These are phyloP conservation scores for Drosophila ironensis DNA, from an alignment of 1,140 invertebrate genomes.

Conservation along the genomic window DNA sequence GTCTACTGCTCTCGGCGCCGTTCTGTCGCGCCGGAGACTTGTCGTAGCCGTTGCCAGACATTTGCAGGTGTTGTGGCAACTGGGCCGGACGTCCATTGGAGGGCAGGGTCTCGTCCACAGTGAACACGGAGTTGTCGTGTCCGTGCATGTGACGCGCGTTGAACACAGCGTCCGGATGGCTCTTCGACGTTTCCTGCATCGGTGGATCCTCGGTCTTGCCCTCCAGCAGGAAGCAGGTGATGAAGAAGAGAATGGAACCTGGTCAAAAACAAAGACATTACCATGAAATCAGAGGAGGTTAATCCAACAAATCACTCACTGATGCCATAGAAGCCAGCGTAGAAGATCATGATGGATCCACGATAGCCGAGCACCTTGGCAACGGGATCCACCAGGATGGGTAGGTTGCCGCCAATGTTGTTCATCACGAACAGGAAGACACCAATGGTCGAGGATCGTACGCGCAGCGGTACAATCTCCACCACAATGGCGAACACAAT, in stretches of 20 bases:
- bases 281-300: not conserved
- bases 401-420: slow-evolving; percentile 95
- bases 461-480: slow-evolving; percentile 91
- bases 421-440: slow-evolving; percentile 96
- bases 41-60: slow-evolving; percentile 68
- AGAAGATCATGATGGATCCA: slow-evolving; percentile 92
- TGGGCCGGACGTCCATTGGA: slow-evolving; percentile 65
- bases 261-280: not conserved
- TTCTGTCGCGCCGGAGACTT: slow-evolving; percentile 53
- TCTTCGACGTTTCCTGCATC: slow-evolving; percentile 37
- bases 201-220: slow-evolving; percentile 43
- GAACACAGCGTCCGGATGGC: slow-evolving; percentile 43
- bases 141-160: slow-evolving; percentile 72
- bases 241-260: slow-evolving; percentile 78
- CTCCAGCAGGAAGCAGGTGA: slow-evolving; percentile 75
- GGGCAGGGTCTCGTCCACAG: slow-evolving; percentile 63
- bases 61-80: slow-evolving; percentile 71
- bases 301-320: slow-evolving; percentile 82
- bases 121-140: slow-evolving; percentile 78
- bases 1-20: slow-evolving; percentile 78
- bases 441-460: slow-evolving; percentile 92
- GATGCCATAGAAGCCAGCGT: slow-evolving; percentile 91
- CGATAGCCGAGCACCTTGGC: slow-evolving; percentile 90
- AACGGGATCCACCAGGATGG: slow-evolving; percentile 92
- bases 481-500: slow-evolving; percentile 94